Evolutionary conservation across 1,140 invertebrate genomes (phyloP).

Genomic region (Chlorops oryzae): DNA sequence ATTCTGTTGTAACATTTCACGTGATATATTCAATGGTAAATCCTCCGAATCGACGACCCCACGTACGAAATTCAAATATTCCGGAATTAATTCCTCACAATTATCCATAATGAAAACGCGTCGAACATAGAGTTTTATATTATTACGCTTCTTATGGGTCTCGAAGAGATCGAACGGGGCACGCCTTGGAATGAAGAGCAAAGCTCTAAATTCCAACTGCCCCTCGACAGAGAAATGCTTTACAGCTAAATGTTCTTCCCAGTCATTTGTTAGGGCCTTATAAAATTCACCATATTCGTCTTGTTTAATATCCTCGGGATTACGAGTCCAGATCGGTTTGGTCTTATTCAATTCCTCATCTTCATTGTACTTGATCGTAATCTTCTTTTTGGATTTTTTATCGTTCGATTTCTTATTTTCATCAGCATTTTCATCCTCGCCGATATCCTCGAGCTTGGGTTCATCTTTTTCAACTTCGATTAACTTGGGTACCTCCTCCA

Average conservation of each 20-base stretch:
- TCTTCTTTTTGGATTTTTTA: slow-evolving; percentile 85
- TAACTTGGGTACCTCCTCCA: slow-evolving; percentile 54
- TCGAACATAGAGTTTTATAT: slow-evolving; percentile 96
- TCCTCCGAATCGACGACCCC: slow-evolving; percentile 99
- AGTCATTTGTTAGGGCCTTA: slow-evolving; percentile 96
- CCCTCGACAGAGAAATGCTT: slow-evolving; percentile 99
- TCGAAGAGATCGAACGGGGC: slow-evolving; percentile 98
- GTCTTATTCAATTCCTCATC: slow-evolving; percentile 99
- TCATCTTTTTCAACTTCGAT: slow-evolving; percentile 59
- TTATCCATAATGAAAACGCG: slow-evolving; percentile 99
- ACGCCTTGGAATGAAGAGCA: slow-evolving; percentile 89
- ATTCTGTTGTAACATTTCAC: slow-evolving; percentile 98
- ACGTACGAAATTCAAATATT: slow-evolving; percentile 91
- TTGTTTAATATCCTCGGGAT: slow-evolving; percentile 94
- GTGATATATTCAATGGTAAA: slow-evolving; percentile 94
- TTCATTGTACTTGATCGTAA: slow-evolving; percentile 95
- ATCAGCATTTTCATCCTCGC: slow-evolving; percentile 84
- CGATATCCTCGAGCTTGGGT: slow-evolving; percentile 88
- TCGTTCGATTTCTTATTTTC: slow-evolving; percentile 70
- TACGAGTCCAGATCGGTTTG: slow-evolving; percentile 98
- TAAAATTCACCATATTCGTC: slow-evolving; percentile 99
- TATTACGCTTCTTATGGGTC: slow-evolving; percentile 97
- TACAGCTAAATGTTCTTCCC: slow-evolving; percentile 97
- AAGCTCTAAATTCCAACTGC: slow-evolving; percentile 93
- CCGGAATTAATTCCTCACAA: slow-evolving; percentile 96